A percentile compares a stretch with the other conserved stretches of the same genome.
These are phyloP conservation scores for Varanus komodoensis DNA, from an alignment of 2,113 vertebrate species.

Conservation along the genomic window DNA sequence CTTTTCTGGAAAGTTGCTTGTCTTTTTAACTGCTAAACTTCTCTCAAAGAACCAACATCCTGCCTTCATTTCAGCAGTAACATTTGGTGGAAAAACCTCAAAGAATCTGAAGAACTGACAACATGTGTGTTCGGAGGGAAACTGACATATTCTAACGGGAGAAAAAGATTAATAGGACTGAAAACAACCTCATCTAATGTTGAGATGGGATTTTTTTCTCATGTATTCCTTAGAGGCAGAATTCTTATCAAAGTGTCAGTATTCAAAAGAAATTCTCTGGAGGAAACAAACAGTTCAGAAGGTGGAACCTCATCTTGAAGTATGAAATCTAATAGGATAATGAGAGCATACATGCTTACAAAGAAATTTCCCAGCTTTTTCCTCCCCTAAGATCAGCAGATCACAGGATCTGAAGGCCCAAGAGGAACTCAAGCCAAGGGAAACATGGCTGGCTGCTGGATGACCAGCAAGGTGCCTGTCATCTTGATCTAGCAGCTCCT, in stretches of 20 bases:
- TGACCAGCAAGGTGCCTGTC: background rate
- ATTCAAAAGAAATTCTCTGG: background rate
- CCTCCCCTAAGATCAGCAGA: background rate
- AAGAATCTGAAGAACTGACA: conserved; percentile 24
- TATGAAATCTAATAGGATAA: background rate
- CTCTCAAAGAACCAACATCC: conserved; percentile 26
- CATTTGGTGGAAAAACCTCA: conserved; percentile 46
- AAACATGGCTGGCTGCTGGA: background rate
- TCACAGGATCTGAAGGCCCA: background rate
- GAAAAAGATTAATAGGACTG: background rate
- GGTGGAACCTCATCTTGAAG: background rate
- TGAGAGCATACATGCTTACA: background rate
- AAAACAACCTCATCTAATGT: background rate
- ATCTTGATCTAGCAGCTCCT: background rate
- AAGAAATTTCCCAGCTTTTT: background rate
- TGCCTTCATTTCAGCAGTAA: conserved; percentile 28
- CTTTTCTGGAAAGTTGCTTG: conserved; percentile 54
- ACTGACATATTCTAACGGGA: background rate
- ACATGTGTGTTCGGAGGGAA: background rate
- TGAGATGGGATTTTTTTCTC: conserved; percentile 23
- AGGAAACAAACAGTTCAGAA: conserved; percentile 20
- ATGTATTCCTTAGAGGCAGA: conserved; percentile 15
- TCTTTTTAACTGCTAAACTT: conserved; percentile 53
- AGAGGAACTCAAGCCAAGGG: background rate
- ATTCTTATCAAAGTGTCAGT: background rate